A percentile compares a stretch with the other conserved stretches of the same genome.
phyloP scores from a whole-genome alignment of 1,140 invertebrate species.

The Holotrichia oblita region DNA sequence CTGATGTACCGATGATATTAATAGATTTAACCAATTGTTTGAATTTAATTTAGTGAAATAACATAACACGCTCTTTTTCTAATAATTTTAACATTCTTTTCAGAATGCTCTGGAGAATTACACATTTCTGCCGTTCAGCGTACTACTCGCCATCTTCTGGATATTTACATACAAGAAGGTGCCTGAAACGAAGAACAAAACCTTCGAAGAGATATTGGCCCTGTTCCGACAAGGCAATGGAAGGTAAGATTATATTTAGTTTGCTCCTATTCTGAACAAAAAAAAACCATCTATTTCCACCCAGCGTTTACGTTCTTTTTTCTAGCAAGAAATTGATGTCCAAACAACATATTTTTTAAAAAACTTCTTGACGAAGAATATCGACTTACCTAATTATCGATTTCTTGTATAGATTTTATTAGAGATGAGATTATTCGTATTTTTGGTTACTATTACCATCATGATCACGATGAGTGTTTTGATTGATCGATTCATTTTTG shows the following conservation, averaged over 20 bases:
- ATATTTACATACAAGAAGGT: constrained; percentile 98
- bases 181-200: constrained; percentile 99
- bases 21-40: no score
- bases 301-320: neutral
- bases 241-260: constrained; percentile 70
- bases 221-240: constrained; percentile 88
- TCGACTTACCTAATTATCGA: neutral
- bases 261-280: neutral
- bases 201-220: constrained; percentile 95
- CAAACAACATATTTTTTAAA: neutral
- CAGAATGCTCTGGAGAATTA: constrained; percentile 92
- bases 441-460: neutral
- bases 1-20: no score
- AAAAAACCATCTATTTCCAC: neutral
- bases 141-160: constrained; percentile 95
- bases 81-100: constrained; percentile 57
- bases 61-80: no score
- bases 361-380: neutral
- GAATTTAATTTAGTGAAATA: neutral
- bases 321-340: neutral
- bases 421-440: neutral
- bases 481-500: no score
- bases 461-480: constrained; percentile 7
- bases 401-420: neutral
- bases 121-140: constrained; percentile 97